phyloP scores from a whole-genome alignment of 2,113 vertebrate species.

The Rhineura floridana region DNA sequence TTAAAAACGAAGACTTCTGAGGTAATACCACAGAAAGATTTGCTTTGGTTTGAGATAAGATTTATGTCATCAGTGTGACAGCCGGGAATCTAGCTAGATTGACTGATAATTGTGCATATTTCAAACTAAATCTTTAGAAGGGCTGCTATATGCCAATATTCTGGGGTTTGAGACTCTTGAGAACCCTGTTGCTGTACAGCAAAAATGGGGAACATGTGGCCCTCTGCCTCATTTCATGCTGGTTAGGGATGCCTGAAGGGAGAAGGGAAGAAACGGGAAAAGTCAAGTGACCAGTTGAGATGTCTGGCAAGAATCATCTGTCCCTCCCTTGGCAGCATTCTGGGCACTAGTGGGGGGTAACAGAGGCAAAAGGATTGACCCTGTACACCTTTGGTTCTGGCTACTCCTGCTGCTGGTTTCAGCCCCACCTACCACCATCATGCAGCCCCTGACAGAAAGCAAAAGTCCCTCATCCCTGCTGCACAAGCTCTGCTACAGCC shows the following conservation, averaged over 20 bases:
- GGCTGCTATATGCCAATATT: not conserved
- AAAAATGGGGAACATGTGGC: no score
- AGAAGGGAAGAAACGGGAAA: no score
- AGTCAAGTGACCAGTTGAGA: no score
- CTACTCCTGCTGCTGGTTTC: no score
- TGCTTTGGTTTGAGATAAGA: not conserved
- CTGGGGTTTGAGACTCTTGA: not conserved
- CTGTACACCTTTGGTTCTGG: no score
- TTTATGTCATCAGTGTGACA: not conserved
- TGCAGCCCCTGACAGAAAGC: no score
- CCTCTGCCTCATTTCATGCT: not conserved
- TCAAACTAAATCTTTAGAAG: constrained; percentile 27
- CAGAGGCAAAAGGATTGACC: no score
- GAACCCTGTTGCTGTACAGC: not conserved
- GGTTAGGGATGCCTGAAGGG: not conserved
- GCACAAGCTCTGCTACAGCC: not conserved
- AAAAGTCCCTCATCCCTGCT: not conserved
- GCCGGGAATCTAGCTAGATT: not conserved
- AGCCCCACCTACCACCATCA: no score
- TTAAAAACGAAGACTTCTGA: constrained; percentile 7
- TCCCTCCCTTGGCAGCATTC: no score
- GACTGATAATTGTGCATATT: constrained; percentile 5
- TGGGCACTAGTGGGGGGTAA: no score
- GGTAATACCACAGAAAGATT: not conserved
- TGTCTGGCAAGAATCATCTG: no score